phyloP scores from a whole-genome alignment of 37 sponge, comb jelly and placozoan species.

The Aphrocallistes beatrix region DNA sequence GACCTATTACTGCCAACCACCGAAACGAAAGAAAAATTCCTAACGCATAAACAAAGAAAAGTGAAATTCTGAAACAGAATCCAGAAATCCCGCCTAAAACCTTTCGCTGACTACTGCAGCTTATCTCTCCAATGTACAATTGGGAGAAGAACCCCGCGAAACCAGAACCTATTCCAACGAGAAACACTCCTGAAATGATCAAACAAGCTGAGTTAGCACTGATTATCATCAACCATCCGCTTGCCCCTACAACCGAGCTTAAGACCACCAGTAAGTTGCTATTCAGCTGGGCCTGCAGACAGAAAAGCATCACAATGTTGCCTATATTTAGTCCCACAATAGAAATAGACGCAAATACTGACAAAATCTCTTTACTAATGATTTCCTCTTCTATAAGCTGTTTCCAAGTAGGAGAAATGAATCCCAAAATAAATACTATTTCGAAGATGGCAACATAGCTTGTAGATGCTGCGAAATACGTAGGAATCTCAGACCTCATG shows the following conservation, averaged over 20 bases:
- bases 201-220: background rate
- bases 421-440: background rate
- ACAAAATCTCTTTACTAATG: background rate
- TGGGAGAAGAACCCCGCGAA: background rate
- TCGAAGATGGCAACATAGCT: background rate
- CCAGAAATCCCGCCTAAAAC: background rate
- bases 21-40: background rate
- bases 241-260: background rate
- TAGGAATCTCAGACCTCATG: too few relatives aligned
- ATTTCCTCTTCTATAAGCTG: background rate
- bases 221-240: background rate
- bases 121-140: background rate
- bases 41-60: background rate
- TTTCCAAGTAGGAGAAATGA: background rate
- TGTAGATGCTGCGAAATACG: background rate
- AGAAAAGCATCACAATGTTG: background rate
- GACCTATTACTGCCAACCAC: background rate
- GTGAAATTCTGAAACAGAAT: background rate
- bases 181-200: background rate
- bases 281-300: background rate
- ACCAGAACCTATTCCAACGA: background rate
- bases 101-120: background rate
- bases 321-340: background rate
- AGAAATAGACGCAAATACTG: constrained; percentile 5
- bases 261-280: background rate